Conservation (phyloP, 2,113 vertebrate species). For the Connochaetes taurinus region DNA sequence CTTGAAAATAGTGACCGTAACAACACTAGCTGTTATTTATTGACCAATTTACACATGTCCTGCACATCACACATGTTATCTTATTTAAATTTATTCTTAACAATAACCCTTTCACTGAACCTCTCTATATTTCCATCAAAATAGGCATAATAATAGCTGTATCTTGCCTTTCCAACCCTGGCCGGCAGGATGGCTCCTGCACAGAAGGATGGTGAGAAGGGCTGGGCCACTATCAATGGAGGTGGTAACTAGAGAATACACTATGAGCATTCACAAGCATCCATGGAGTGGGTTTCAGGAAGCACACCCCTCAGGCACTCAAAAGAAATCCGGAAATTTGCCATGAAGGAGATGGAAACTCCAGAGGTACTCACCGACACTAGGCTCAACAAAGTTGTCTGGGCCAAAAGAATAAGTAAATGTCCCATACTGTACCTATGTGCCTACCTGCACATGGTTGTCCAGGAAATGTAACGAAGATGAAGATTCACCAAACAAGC, state of each 20-base stretch:
- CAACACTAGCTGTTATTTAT: slow-evolving; percentile 7
- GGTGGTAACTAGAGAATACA: neutral
- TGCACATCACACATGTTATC: neutral
- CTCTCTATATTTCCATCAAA: neutral
- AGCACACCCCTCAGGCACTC: neutral
- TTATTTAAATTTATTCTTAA: slow-evolving; percentile 15
- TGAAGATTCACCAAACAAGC: neutral
- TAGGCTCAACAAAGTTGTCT: neutral
- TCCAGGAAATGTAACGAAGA: neutral
- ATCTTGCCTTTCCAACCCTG: neutral
- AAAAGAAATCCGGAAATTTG: neutral
- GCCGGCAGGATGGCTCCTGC: neutral
- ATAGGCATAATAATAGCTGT: neutral
- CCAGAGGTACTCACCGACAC: neutral
- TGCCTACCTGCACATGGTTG: neutral
- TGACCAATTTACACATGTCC: neutral
- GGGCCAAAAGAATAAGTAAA: neutral
- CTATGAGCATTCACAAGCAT: neutral
- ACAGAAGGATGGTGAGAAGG: neutral
- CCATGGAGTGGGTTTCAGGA: neutral
- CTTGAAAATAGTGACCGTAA: neutral
- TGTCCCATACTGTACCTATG: neutral
- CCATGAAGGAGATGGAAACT: neutral
- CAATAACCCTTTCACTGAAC: neutral
- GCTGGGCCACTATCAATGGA: neutral